Evolutionary conservation across 2,888 invertebrate species (phyloP).

Genomic region (Syrphus vitripennis): DNA sequence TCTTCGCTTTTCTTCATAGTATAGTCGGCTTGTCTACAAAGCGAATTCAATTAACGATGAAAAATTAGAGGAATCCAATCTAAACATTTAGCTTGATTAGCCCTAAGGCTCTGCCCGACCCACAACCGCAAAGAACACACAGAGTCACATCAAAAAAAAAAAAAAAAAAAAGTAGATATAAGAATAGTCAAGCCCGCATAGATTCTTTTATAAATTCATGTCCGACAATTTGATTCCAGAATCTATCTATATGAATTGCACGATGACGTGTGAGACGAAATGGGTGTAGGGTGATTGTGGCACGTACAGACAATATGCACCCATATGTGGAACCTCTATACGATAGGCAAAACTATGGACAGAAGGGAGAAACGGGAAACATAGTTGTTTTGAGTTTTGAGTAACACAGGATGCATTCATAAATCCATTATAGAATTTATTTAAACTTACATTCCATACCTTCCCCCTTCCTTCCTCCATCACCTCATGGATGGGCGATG

Average conservation of each 20-base stretch:
- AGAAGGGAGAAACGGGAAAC: background rate
- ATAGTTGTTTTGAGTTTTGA: background rate
- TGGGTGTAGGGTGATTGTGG: conserved; percentile 3
- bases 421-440: conserved; percentile 23
- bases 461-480: background rate
- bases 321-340: conserved; percentile 13
- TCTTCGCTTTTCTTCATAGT: background rate
- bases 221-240: conserved; percentile 22
- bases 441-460: background rate
- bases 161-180: too few species aligned
- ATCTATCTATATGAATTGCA: conserved; percentile 23
- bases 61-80: conserved; percentile 54
- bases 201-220: conserved; percentile 9
- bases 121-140: background rate
- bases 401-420: conserved; percentile 44
- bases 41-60: conserved; percentile 56
- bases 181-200: conserved; percentile 17
- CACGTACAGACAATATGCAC: conserved; percentile 17
- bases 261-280: conserved; percentile 13
- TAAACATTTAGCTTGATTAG: conserved; percentile 42
- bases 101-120: background rate
- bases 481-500: background rate
- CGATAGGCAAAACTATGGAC: background rate
- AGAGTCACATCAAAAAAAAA: background rate
- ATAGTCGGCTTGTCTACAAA: conserved; percentile 21